phyloP scores from a whole-genome alignment of 2,113 vertebrate species.

The Cochlearius cochlearius region DNA sequence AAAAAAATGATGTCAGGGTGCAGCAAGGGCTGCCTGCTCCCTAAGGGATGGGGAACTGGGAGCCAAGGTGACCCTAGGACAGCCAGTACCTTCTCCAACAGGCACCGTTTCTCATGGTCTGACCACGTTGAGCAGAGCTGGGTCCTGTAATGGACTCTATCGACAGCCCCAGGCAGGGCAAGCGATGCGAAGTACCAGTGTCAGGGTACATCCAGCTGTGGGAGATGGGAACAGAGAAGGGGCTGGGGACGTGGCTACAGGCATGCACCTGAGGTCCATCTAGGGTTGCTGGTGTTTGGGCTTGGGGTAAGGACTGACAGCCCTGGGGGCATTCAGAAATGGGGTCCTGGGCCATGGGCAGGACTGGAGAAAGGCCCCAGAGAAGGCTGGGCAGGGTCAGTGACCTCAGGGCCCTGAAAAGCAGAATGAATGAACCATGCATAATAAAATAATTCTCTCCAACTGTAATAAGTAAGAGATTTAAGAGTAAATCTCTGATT shows the following conservation, averaged over 20 bases:
- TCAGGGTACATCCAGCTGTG: background rate
- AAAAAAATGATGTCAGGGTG: background rate
- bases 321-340: background rate
- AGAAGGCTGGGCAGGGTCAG: background rate
- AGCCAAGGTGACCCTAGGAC: background rate
- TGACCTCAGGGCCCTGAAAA: background rate
- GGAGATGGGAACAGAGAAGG: background rate
- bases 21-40: background rate
- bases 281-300: background rate
- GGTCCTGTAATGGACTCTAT: background rate
- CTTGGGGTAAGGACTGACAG: background rate
- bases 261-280: no score
- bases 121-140: background rate
- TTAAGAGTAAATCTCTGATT: background rate
- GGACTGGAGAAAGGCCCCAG: background rate
- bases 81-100: background rate
- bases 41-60: background rate
- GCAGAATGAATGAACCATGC: conserved; percentile 28
- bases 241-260: background rate
- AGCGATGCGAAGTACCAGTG: rapidly evolving
- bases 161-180: background rate
- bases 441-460: conserved; percentile 11
- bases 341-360: background rate
- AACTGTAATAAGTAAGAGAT: background rate
- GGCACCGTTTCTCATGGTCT: background rate